Percentiles rank a stretch among this genome's conserved stretches.
Evolutionary conservation across 2,797 vertebrate species (phyloP).

Genomic region (Onychomys leucogaster): DNA sequence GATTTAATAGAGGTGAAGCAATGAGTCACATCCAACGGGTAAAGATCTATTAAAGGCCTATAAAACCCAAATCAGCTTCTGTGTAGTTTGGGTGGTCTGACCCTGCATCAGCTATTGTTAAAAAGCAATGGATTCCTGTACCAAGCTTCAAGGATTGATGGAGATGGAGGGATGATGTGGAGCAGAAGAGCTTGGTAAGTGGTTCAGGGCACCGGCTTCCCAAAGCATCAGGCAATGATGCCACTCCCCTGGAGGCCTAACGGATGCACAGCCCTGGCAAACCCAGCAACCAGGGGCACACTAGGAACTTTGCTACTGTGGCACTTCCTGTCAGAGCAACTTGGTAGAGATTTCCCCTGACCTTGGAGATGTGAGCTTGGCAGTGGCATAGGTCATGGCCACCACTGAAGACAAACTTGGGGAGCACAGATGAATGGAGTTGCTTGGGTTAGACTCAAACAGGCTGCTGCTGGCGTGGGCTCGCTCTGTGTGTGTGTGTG

Average conservation of each 20-base stretch:
- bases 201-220: background rate
- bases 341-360: no score
- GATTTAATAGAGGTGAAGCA: background rate
- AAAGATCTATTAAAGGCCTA: slow-evolving; percentile 8
- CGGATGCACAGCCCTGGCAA: background rate
- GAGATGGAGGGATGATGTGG: background rate
- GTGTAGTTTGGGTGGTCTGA: background rate
- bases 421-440: background rate
- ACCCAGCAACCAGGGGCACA: background rate
- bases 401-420: background rate
- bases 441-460: background rate
- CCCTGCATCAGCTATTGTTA: background rate
- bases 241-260: background rate
- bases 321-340: background rate
- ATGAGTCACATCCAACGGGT: background rate
- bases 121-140: background rate
- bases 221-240: background rate
- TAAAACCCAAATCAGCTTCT: background rate
- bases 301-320: accelerated
- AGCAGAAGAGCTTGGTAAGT: background rate
- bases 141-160: background rate
- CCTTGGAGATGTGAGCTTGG: background rate
- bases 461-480: background rate
- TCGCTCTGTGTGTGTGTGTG: background rate
- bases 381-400: background rate